Evolutionary conservation across 2,113 vertebrate genomes (phyloP).

Genomic region (Gracilinanus agilis): DNA sequence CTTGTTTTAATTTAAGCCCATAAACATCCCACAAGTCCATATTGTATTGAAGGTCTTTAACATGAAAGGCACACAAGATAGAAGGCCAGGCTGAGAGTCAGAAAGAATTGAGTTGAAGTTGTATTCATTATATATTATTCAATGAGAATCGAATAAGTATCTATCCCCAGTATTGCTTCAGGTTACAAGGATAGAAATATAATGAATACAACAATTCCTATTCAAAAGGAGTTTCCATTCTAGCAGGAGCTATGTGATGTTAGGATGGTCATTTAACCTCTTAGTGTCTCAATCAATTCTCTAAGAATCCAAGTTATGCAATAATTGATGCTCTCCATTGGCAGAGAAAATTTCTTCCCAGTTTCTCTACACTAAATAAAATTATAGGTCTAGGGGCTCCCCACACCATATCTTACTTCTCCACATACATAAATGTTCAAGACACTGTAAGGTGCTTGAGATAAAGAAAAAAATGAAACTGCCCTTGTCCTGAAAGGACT

Average conservation of each 20-base stretch:
- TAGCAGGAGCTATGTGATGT: background rate
- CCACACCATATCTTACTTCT: background rate
- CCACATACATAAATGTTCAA: background rate
- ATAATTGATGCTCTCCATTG: background rate
- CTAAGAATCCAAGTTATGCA: background rate
- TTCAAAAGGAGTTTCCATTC: background rate
- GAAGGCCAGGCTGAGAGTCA: background rate
- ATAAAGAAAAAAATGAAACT: background rate
- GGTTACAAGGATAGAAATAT: background rate
- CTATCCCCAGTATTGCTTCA: background rate
- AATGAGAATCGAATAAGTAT: background rate
- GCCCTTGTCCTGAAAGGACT: background rate
- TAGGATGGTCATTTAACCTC: background rate
- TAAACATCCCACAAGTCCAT: background rate
- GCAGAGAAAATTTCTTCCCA: background rate
- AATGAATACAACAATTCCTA: background rate
- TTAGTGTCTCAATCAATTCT: background rate
- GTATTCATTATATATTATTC: background rate
- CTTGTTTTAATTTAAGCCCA: background rate
- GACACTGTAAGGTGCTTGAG: background rate
- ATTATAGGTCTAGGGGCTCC: background rate
- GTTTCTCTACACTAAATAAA: background rate
- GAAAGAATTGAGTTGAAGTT: background rate
- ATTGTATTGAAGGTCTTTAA: background rate
- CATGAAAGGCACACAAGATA: background rate